Conservation (phyloP, 2,888 invertebrate species). For the Sialis fuliginosa region DNA sequence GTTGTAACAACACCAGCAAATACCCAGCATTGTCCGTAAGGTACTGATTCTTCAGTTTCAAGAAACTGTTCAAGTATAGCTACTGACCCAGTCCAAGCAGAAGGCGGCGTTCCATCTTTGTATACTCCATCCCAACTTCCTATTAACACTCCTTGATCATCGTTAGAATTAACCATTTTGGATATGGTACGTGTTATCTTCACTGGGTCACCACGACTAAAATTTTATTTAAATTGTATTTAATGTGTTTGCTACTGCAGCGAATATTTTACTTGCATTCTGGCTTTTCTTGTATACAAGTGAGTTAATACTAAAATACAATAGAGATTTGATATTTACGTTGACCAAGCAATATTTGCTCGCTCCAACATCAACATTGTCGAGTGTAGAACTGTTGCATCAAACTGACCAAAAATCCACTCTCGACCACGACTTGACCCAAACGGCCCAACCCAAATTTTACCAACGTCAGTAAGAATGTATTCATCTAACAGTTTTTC, state of each 20-base stretch:
- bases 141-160: constrained; percentile 50
- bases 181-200: constrained; percentile 51
- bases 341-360: constrained; percentile 37
- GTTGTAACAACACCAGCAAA: constrained; percentile 71
- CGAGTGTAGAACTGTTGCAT: constrained; percentile 49
- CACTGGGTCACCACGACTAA: constrained; percentile 48
- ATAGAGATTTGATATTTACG: constrained; percentile 23
- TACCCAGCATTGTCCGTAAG: constrained; percentile 79
- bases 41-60: constrained; percentile 43
- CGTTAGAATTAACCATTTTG: constrained; percentile 55
- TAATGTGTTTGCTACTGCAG: neutral
- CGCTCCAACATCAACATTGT: constrained; percentile 51
- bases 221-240: constrained; percentile 2
- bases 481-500: constrained; percentile 54
- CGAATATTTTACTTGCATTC: neutral
- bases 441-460: constrained; percentile 67
- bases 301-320: neutral
- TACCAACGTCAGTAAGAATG: constrained; percentile 64
- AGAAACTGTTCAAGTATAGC: constrained; percentile 56
- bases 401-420: constrained; percentile 74
- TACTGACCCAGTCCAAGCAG: constrained; percentile 66
- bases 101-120: constrained; percentile 54
- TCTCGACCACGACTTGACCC: constrained; percentile 55
- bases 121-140: constrained; percentile 63
- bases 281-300: neutral